Percentiles rank a stretch among this genome's conserved stretches.
Conservation (phyloP, 2,888 invertebrate species). For the Cantharis flavilabris region DNA sequence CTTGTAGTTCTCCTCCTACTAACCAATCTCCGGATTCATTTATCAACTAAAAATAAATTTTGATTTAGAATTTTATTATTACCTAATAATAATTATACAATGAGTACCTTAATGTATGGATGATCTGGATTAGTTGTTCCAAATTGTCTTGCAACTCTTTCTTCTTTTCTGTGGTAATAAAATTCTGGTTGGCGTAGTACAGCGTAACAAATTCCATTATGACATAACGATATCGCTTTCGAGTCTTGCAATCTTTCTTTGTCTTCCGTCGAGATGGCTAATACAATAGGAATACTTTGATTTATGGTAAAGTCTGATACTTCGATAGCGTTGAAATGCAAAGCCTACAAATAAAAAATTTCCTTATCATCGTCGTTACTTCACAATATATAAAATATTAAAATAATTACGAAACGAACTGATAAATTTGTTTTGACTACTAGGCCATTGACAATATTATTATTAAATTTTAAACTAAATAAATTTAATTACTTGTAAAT, state of each 20-base stretch:
- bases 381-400: neutral
- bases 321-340: constrained; percentile 81
- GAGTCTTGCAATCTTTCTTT: constrained; percentile 75
- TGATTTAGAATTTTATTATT: too few relatives aligned
- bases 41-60: constrained; percentile 66
- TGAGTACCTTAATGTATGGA: constrained; percentile 76
- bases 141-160: constrained; percentile 89
- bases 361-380: neutral
- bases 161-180: constrained; percentile 92
- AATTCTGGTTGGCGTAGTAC: constrained; percentile 88
- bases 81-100: too few relatives aligned
- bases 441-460: neutral
- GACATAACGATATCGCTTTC: constrained; percentile 68
- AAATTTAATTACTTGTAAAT: constrained; percentile 69
- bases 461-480: neutral
- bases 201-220: constrained; percentile 72
- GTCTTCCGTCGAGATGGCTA: constrained; percentile 75
- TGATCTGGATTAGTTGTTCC: constrained; percentile 86
- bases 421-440: neutral
- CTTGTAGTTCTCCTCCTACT: constrained; percentile 92
- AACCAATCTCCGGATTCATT: constrained; percentile 93
- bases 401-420: neutral
- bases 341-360: constrained; percentile 5
- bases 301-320: constrained; percentile 67
- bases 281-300: constrained; percentile 94